Conservation (phyloP, 1,140 invertebrate species). For the Leptopilina boulardi region DNA sequence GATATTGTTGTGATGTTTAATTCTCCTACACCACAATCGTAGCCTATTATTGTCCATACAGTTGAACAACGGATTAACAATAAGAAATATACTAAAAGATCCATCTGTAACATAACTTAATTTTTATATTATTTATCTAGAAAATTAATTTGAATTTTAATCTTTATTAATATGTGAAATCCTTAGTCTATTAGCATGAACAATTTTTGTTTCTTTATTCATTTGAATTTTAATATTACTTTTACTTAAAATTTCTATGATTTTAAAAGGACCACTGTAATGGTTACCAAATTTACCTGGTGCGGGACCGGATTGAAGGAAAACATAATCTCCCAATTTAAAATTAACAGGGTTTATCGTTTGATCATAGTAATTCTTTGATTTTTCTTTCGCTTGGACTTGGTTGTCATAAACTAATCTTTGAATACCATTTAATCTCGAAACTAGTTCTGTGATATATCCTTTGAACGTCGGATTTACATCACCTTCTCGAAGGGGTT, state of each 20-base stretch:
- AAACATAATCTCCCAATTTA: slow-evolving; percentile 8
- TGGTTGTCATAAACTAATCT: background rate
- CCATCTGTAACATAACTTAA: no score
- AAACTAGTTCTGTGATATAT: slow-evolving; percentile 14
- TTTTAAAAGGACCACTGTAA: background rate
- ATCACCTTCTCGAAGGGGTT: background rate
- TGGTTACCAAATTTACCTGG: background rate
- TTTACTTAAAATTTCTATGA: slow-evolving; percentile 3
- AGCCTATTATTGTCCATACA: slow-evolving; percentile 15
- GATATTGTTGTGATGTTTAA: no score
- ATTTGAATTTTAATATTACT: background rate
- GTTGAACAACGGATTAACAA: background rate
- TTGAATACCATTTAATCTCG: slow-evolving; percentile 5
- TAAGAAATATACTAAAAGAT: background rate
- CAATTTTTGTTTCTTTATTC: slow-evolving; percentile 19
- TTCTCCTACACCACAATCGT: slow-evolving; percentile 10
- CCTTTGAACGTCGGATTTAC: background rate
- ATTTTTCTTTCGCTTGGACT: slow-evolving; percentile 21
- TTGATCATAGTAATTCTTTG: slow-evolving; percentile 24
- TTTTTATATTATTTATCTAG: no score
- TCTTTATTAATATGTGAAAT: background rate
- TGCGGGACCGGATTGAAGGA: background rate
- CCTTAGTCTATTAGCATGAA: background rate
- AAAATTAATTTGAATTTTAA: no score
- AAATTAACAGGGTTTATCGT: slow-evolving; percentile 9